Evolutionary conservation across 2,888 invertebrate genomes (phyloP).

Genomic region (Meta bourneti): DNA sequence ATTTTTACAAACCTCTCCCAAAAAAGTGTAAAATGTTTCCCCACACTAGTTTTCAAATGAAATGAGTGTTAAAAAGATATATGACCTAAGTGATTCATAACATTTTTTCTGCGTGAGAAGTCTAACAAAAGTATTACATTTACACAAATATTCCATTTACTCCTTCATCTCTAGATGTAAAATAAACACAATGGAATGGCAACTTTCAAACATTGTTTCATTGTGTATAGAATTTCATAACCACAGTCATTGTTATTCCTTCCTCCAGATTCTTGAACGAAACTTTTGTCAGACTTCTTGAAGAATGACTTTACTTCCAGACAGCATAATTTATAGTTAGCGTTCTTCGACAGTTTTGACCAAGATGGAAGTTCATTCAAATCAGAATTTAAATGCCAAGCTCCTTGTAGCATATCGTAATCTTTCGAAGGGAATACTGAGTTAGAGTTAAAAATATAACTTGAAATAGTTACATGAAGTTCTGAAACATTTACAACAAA

Average conservation of each 20-base stretch:
- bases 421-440: neutral
- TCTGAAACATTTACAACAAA: neutral
- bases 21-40: too few relatives aligned
- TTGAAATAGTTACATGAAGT: neutral
- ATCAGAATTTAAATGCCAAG: neutral
- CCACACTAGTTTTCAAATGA: too few relatives aligned
- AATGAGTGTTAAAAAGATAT: too few relatives aligned
- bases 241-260: neutral
- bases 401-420: neutral
- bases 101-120: neutral
- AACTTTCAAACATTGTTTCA: neutral
- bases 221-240: neutral
- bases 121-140: neutral
- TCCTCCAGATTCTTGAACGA: neutral
- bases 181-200: neutral
- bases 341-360: neutral
- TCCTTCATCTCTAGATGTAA: neutral
- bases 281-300: neutral
- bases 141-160: neutral
- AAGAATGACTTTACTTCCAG: neutral
- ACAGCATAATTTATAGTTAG: neutral
- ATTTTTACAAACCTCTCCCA: too few relatives aligned
- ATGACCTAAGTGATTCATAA: too few relatives aligned
- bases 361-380: neutral
- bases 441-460: neutral